phyloP scores from a whole-genome alignment of 2,113 vertebrate genomes.

The Pelodiscus sinensis region DNA sequence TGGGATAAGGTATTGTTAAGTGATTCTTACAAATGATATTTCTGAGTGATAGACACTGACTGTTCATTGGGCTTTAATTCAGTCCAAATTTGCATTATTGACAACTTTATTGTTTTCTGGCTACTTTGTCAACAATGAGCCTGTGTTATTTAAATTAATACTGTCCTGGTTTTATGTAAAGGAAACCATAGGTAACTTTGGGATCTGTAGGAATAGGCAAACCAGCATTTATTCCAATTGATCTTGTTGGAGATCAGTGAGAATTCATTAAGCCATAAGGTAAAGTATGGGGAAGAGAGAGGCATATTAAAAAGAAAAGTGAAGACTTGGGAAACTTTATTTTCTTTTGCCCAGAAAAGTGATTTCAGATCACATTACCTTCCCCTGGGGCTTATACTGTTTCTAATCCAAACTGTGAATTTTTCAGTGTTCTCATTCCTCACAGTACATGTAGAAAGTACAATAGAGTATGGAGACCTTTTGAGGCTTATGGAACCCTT shows the following conservation, averaged over 20 bases:
- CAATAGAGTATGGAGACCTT: background rate
- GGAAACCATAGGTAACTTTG: slow-evolving; percentile 20
- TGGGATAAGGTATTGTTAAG: background rate
- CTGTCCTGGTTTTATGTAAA: slow-evolving; percentile 41
- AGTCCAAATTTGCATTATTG: background rate
- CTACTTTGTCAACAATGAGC: slow-evolving; percentile 18
- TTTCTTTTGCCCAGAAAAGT: background rate
- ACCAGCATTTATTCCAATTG: slow-evolving; percentile 25
- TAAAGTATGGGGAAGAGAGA: background rate
- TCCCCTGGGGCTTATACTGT: background rate
- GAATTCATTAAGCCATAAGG: slow-evolving; percentile 14
- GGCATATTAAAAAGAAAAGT: background rate
- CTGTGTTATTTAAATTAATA: slow-evolving; percentile 36
- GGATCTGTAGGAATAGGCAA: slow-evolving; percentile 46
- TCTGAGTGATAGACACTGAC: background rate
- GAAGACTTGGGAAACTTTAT: background rate
- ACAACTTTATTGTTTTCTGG: slow-evolving; percentile 51
- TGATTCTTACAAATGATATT: background rate
- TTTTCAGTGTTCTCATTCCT: background rate
- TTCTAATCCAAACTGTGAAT: background rate
- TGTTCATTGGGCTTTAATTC: background rate
- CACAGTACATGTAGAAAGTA: background rate
- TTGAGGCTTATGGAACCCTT: background rate
- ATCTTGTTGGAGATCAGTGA: slow-evolving; percentile 21
- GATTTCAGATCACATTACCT: background rate